These are phyloP conservation scores for Serilophus lunatus DNA, from an alignment of 2,113 vertebrate species.

Conservation along the genomic window DNA sequence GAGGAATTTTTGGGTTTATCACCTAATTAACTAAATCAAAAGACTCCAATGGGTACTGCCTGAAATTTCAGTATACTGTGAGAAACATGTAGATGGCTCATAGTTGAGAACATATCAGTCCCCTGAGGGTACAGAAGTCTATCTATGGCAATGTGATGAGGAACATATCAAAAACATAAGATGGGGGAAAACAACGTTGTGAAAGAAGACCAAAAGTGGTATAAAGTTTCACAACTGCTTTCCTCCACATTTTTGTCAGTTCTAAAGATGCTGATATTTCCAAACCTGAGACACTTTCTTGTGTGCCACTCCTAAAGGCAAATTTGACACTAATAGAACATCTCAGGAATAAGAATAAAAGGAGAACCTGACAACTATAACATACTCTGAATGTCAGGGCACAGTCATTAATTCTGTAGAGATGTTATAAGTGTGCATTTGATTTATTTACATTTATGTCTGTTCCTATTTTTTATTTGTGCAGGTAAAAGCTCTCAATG, in stretches of 20 bases:
- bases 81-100: neutral
- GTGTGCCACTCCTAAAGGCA: neutral
- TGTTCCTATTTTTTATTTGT: neutral
- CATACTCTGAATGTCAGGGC: neutral
- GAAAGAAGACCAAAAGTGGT: neutral
- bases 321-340: neutral
- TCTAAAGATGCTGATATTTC: neutral
- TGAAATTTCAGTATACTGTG: neutral
- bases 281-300: neutral
- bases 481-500: conserved; percentile 88
- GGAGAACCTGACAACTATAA: neutral
- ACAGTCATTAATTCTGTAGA: conserved; percentile 3
- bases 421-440: neutral
- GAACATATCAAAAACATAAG: neutral
- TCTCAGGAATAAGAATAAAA: neutral
- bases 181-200: neutral
- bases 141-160: neutral
- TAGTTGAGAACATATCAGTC: neutral
- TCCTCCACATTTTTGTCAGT: neutral
- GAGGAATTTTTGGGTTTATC: neutral
- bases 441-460: neutral
- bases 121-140: neutral
- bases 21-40: neutral
- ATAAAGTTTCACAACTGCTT: neutral
- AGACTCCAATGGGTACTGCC: neutral